phyloP scores from a whole-genome alignment of 2,888 invertebrate genomes.

The Tenthredo amoena region DNA sequence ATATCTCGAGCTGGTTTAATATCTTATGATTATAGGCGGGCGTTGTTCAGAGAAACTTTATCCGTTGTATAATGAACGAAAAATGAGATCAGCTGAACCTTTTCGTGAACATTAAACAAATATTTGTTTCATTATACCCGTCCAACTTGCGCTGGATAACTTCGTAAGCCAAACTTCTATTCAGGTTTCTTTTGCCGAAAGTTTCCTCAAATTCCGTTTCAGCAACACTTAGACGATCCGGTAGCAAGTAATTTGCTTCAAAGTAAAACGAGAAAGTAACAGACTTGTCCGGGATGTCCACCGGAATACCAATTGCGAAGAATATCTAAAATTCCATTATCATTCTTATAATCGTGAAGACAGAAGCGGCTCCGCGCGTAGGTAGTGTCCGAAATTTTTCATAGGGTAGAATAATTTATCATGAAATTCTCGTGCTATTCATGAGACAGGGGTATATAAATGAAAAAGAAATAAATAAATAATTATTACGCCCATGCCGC shows the following conservation, averaged over 20 bases:
- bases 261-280: constrained; percentile 87
- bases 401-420: constrained; percentile 39
- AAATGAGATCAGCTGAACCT: constrained; percentile 12
- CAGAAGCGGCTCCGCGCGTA: not conserved
- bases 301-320: constrained; percentile 85
- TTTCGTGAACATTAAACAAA: constrained; percentile 31
- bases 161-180: constrained; percentile 80
- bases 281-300: constrained; percentile 85
- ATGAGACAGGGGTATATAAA: constrained; percentile 34
- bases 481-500: constrained; percentile 71
- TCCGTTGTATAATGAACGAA: constrained; percentile 10
- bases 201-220: constrained; percentile 61
- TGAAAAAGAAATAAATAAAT: constrained; percentile 38
- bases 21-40: constrained; percentile 20
- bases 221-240: constrained; percentile 79
- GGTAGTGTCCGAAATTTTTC: constrained; percentile 30
- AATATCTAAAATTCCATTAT: constrained; percentile 80
- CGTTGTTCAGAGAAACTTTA: not conserved
- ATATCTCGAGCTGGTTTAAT: constrained; percentile 6
- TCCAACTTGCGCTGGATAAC: constrained; percentile 80
- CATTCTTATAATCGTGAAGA: constrained; percentile 18
- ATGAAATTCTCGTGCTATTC: constrained; percentile 30
- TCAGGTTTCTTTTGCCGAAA: constrained; percentile 76
- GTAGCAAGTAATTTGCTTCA: constrained; percentile 85
- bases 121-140: constrained; percentile 78